Evolutionary conservation across 2,888 invertebrate species (phyloP), one percentile per base, ranked within the genome.

Genomic region (Diloba caeruleocephala): DNA sequence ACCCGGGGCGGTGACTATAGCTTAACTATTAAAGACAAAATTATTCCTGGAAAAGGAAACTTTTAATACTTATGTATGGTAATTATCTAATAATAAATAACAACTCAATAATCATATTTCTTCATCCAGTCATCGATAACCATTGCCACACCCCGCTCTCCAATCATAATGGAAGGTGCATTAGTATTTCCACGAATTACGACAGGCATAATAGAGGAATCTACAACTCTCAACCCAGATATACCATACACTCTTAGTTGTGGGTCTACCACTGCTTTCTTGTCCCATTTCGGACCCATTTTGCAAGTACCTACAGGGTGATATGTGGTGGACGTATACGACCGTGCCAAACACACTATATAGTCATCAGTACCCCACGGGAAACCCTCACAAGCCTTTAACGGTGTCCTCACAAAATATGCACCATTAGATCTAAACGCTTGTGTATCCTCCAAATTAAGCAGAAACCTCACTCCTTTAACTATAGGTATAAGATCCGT

Each of bases 121-220:
- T 45, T 50, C 17, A 65, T 29, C 87, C 86, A 88, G 51, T 88
- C 78, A 37, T 83, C 79, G 4, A 86, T 70, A 13, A 90, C 51
- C 0, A 86, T 56, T 42, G 71, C 79, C 0, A 73, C 85, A 0
- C 87, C 90, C 44, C 74, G 78, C 43, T 97, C 97, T 0, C 95
- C 97, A 38, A 97, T 96, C 97, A 97, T 97, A 7, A 97, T 96
- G 0, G 95, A 94, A 0, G 97, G 96, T 0, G 96, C 97, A 74
- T 97, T 97, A 0, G 97, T 97, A 78, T 97, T 97, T 0, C 96
- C 97, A 58, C 96, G 96, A 0, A 96, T 91, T 19, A 97, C 95
- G 0, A 86, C 89, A 0, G 97, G 98, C 97, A 97, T 97, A 28
- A 98, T 95, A 3, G 97, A 96, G 0, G 96, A 95, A 79, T 97